Percentiles rank a stretch among this genome's conserved stretches.
Evolutionary conservation across 2,113 vertebrate genomes (phyloP).

Genomic region (Percina caprodes): DNA sequence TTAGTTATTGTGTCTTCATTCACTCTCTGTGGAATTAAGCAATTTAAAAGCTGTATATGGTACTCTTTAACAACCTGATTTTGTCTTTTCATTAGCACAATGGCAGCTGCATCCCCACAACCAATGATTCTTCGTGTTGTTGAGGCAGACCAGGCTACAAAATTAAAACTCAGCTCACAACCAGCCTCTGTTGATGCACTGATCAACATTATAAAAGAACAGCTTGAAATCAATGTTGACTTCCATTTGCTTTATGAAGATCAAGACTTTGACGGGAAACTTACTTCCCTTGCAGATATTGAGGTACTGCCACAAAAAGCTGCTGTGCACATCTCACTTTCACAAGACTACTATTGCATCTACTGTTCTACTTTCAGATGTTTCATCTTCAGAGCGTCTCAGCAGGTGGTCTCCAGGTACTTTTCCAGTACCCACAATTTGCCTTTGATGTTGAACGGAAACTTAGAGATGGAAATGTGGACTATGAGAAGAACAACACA

Average conservation of each 20-base stretch:
- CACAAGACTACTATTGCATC: conserved; percentile 39
- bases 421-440: conserved; percentile 53
- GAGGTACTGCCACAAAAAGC: conserved; percentile 59
- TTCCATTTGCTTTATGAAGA: conserved; percentile 57
- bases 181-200: conserved; percentile 55
- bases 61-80: conserved; percentile 3
- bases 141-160: conserved; percentile 16
- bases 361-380: conserved; percentile 41
- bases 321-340: conserved; percentile 33
- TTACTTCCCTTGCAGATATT: conserved; percentile 39
- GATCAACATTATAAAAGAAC: conserved; percentile 36
- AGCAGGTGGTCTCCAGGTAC: conserved; percentile 43
- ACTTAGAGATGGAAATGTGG: conserved; percentile 55
- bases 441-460: conserved; percentile 54
- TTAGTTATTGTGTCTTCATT: not conserved
- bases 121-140: conserved; percentile 25
- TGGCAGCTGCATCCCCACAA: conserved; percentile 25
- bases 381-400: conserved; percentile 46
- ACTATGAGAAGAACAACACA: conserved; percentile 43
- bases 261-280: conserved; percentile 59
- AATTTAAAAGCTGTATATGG: no score
- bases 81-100: conserved; percentile 1
- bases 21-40: not conserved
- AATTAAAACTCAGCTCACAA: conserved; percentile 51
- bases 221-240: conserved; percentile 36